phyloP scores from a whole-genome alignment of 1,140 invertebrate genomes.

The Eumeta japonica region DNA sequence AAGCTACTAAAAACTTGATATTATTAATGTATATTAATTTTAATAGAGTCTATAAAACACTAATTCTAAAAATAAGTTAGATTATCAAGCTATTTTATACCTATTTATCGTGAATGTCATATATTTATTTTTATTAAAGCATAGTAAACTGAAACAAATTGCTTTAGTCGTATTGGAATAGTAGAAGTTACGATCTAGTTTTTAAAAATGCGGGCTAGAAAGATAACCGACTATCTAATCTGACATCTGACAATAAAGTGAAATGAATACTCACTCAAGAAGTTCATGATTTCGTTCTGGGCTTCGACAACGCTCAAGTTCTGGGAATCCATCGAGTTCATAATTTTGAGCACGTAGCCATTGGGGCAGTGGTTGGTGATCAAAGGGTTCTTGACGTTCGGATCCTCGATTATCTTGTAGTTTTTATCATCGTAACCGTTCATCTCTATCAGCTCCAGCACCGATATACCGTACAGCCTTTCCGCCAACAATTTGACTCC shows the following conservation, averaged over 20 bases:
- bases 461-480: conserved; percentile 68
- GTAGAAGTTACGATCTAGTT: no score
- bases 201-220: conserved; percentile 3
- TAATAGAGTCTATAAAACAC: conserved; percentile 5
- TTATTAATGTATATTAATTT: no score
- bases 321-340: conserved; percentile 77
- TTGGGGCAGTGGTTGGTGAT: conserved; percentile 53
- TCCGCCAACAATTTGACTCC: conserved; percentile 59
- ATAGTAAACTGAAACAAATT: neutral
- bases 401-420: conserved; percentile 58
- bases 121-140: no score
- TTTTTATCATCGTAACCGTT: conserved; percentile 84
- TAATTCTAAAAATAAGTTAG: neutral
- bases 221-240: no score
- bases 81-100: no score
- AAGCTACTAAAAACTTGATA: no score
- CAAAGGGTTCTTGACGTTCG: conserved; percentile 61
- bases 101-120: no score
- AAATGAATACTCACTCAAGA: conserved; percentile 57
- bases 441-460: conserved; percentile 65
- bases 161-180: neutral
- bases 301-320: conserved; percentile 66
- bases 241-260: conserved; percentile 5
- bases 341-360: conserved; percentile 80
- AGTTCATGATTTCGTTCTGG: conserved; percentile 69